Evolutionary conservation across 2,888 invertebrate genomes (phyloP), one percentile per base, ranked within the genome.

Genomic region (Xestia xanthographa): DNA sequence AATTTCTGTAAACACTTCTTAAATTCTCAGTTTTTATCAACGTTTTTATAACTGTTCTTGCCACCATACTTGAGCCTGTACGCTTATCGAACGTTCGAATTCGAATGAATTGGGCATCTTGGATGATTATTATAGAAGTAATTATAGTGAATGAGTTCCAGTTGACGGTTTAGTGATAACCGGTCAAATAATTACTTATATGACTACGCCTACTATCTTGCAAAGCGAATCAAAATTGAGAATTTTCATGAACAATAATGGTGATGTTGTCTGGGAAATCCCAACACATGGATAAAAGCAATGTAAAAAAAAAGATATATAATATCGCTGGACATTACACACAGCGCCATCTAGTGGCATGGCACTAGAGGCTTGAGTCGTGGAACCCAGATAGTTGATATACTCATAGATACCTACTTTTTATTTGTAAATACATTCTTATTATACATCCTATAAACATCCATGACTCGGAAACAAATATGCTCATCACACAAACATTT

Each of bases 21-120:
- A 81, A 29, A 65, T 70, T 72, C 62, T 81, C 82, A 1, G 50
- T 22, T 34, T 26, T 69, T 17, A 17, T n/a, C 29, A 81, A 58
- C 11, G 8, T 60, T 14, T 66, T 56, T 29, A 80, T 5, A 22
- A 66, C 9, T 29, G 14, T 53, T 17, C 2, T 43, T 14, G 45
- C 43, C 4, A 56, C 41, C 75, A 67, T 67, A 2, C 69, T 50
- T 6, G 20, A 38, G 38, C 26, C 20, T 12, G 41, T 29, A 1
- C 22, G 17, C 41, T 48, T 29, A 20, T 17, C 22, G 8, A 74
- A 29, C 17, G 41, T 58, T 29, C 20, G 1, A n/a, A n/a, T 17
- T 8, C 2, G 17, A 75, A 26, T 65, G 50, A 26, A 17, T 67
- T 14, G 4, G 9, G 6, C n/a, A 58, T 26, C 6, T 38, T n/a